Percentiles rank a stretch among this genome's conserved stretches.
Conservation (phyloP, 2,113 vertebrate genomes). For the Gymnarchus niloticus region DNA sequence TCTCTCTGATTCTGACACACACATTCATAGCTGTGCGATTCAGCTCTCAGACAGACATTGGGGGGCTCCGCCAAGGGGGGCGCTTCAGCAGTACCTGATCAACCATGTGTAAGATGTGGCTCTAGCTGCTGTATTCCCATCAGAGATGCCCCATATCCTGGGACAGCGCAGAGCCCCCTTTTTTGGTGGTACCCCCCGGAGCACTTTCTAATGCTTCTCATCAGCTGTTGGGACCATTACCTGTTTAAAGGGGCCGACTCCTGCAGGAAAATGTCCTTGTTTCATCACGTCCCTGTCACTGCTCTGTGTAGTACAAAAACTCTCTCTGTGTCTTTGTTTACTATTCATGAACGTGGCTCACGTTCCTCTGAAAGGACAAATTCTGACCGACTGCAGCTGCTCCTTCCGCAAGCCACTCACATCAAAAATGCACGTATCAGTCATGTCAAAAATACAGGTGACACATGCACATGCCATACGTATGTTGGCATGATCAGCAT, state of each 20-base stretch:
- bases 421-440: no score
- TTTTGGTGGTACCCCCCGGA: background rate
- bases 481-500: no score
- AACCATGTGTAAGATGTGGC: slow-evolving; percentile 25
- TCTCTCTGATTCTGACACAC: background rate
- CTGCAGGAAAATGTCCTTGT: background rate
- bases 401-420: no score
- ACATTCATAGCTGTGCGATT: background rate
- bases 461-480: no score
- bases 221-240: background rate
- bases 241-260: background rate
- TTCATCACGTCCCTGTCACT: no score
- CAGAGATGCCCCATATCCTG: slow-evolving; percentile 27
- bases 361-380: background rate
- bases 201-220: background rate
- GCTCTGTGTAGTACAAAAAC: background rate
- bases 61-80: slow-evolving; percentile 71
- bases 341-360: no score
- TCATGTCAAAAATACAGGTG: no score
- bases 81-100: slow-evolving; percentile 42
- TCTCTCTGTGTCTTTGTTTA: background rate
- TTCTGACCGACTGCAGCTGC: no score
- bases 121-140: slow-evolving; percentile 27
- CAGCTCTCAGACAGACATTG: slow-evolving; percentile 62
- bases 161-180: background rate